These are phyloP conservation scores for Rhinoptilus africanus DNA, from an alignment of 2,113 vertebrate genomes.

Conservation along the genomic window DNA sequence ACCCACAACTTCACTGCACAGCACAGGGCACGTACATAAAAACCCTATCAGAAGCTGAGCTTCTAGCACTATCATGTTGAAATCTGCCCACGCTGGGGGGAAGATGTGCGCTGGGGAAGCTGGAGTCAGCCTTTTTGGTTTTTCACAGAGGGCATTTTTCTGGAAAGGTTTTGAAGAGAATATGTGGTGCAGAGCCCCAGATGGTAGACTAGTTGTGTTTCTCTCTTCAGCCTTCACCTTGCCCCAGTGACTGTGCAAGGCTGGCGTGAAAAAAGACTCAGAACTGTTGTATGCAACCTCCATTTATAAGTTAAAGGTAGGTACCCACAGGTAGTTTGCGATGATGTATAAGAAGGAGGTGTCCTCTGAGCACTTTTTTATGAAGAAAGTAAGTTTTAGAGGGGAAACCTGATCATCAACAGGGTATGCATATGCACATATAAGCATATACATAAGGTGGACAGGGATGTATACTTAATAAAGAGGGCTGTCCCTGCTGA, in stretches of 20 bases:
- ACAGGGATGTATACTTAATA: background rate
- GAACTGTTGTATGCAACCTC: background rate
- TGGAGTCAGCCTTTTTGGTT: background rate
- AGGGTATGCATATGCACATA: background rate
- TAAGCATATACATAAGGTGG: background rate
- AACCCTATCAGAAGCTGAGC: background rate
- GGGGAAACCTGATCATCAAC: background rate
- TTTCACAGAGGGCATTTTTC: background rate
- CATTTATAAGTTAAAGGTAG: background rate
- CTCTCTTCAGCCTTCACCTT: background rate
- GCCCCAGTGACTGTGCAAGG: background rate
- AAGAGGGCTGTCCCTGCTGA: background rate
- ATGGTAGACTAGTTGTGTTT: background rate
- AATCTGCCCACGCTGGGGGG: background rate
- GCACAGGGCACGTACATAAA: background rate
- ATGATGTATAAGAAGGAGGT: background rate
- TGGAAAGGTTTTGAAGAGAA: background rate
- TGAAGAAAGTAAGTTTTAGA: background rate
- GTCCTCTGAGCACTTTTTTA: background rate
- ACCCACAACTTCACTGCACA: background rate
- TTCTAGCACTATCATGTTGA: background rate
- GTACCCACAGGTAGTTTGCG: background rate
- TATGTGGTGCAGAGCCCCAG: background rate
- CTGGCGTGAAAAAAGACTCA: background rate
- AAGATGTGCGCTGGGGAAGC: background rate